Percentiles rank a stretch among this genome's conserved stretches.
phyloP scores from a whole-genome alignment of 1,140 invertebrate species.

The Nylanderia fulva region DNA sequence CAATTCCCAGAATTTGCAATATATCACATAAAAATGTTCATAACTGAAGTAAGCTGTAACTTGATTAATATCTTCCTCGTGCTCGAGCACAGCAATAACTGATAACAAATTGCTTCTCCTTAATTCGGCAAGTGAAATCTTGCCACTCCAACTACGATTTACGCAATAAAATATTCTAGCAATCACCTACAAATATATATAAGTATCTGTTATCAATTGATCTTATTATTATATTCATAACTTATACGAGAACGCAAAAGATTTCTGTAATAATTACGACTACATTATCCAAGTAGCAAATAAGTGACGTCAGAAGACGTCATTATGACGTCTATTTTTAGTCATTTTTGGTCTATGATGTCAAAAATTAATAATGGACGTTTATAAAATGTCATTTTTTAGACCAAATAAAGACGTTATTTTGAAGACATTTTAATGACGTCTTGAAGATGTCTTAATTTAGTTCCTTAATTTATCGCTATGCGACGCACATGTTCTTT shows the following conservation, averaged over 20 bases:
- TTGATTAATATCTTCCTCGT: conserved; percentile 99
- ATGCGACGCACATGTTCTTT: too few relatives aligned
- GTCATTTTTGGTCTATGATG: too few relatives aligned
- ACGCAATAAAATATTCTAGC: conserved; percentile 99
- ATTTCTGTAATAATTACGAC: not conserved
- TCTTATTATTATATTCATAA: not conserved
- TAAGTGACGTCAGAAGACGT: too few relatives aligned
- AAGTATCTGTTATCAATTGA: not conserved
- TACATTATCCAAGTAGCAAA: too few relatives aligned
- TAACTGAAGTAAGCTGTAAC: conserved; percentile 99
- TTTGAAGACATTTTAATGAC: too few relatives aligned
- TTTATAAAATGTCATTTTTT: too few relatives aligned
- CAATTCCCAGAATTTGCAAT: conserved; percentile 99
- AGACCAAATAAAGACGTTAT: too few relatives aligned
- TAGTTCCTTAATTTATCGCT: too few relatives aligned
- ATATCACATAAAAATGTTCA: conserved; percentile 99
- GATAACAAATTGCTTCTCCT: conserved; percentile 95
- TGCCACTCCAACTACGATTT: conserved; percentile 98
- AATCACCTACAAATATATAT: conserved; percentile 90
- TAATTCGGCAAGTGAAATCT: conserved; percentile 95
- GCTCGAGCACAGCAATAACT: conserved; percentile 92
- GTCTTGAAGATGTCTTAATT: too few relatives aligned
- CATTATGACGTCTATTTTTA: too few relatives aligned
- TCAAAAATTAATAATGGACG: too few relatives aligned
- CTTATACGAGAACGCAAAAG: not conserved